Percentiles rank a stretch among this genome's conserved stretches.
These are phyloP conservation scores for Hirudinaria manillensis DNA, from an alignment of 2,888 invertebrate species.

Conservation along the genomic window DNA sequence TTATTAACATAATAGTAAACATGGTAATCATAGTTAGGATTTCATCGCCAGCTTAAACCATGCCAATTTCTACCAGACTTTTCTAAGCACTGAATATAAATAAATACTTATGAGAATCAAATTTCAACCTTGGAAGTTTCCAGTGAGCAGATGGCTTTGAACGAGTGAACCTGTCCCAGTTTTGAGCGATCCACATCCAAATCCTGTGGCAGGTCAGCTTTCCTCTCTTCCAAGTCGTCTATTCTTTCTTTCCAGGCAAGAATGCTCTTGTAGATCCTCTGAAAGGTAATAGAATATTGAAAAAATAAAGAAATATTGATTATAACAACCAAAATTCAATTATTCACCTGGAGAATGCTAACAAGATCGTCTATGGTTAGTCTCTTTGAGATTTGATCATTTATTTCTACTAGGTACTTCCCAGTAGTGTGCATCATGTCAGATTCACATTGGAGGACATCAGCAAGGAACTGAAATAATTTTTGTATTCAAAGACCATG, in stretches of 20 bases:
- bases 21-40: not conserved
- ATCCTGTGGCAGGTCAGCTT: not conserved
- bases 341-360: not conserved
- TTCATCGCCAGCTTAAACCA: not conserved
- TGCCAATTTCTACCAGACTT: not conserved
- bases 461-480: conserved; percentile 6
- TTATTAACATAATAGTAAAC: not conserved
- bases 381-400: not conserved
- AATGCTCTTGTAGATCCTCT: conserved; percentile 16
- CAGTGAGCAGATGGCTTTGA: conserved; percentile 14
- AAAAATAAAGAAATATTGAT: too few relatives aligned
- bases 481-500: not conserved
- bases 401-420: conserved; percentile 17
- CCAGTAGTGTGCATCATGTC: conserved; percentile 15
- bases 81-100: not conserved
- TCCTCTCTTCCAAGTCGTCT: not conserved
- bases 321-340: too few relatives aligned
- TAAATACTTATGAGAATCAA: not conserved
- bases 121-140: not conserved
- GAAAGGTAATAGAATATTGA: not conserved
- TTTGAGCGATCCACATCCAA: not conserved
- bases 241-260: conserved; percentile 9
- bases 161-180: not conserved
- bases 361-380: not conserved
- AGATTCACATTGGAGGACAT: conserved; percentile 12